Evolutionary conservation across 53 echinoderm and acorn worm species (phyloP), one percentile per base, ranked within the genome.

Genomic region (Apostichopus leukothele): DNA sequence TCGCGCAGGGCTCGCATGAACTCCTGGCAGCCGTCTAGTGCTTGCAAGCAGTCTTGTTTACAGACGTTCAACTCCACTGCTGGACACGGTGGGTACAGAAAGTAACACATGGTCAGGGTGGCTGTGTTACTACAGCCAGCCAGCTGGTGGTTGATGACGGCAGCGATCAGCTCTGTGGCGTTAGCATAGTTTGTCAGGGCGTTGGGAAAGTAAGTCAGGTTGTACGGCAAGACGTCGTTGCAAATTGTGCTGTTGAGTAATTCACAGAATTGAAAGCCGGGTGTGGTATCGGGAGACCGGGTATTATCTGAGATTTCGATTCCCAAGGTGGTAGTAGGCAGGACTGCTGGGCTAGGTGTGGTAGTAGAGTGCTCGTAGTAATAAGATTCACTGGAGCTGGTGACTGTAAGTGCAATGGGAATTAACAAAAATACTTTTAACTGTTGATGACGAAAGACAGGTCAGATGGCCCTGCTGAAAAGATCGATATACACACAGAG

Each of bases 31-130:
- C 92, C 60, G 20, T 88, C 89, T 76, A 92, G 87, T 1, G 86
- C 92, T 18, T 79, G 90, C 13, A 78, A 68, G 79, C 93, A 96
- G 55, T 88, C 92, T 21, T 92, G 91, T 1, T 50, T 63, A 68
- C 96, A 96, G 73, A 96, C 89, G 11, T 75, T 76, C n/a, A 71
- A 74, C 22, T 83, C 89, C 12, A 68, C 3, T 0, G 90, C 73
- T 39, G 88, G 90, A 52, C 96, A 96, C 0, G 96, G 96, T 60
- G 92, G 93, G 88, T 90, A 96, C 88, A 96, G 92, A 5, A 92
- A 73, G 89, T 93, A 96, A 66, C 96, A 96, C 66, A 93, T 90
- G 75, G 90, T 87, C 54, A 92, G 73, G 51, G 88, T 90, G 6
- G 92, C 81, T 5, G 78, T 87, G 19, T 9, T 27, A 3, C 83